A percentile compares a stretch with the other conserved stretches of the same genome.
Evolutionary conservation across 2,113 vertebrate genomes (phyloP).

Genomic region (Daboia siamensis): DNA sequence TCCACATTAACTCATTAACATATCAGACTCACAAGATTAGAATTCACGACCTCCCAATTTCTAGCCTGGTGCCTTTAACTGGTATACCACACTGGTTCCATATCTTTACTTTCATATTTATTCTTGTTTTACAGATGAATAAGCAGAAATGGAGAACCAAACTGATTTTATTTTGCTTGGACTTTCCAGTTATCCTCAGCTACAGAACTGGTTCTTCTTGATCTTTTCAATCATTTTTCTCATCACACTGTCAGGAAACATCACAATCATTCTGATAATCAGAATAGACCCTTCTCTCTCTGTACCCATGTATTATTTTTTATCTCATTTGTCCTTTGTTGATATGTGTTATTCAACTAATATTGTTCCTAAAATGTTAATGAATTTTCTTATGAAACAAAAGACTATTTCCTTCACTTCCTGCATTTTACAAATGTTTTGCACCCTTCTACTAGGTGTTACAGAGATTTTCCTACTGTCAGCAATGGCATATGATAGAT

Average conservation of each 20-base stretch:
- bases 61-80: neutral
- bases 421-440: constrained; percentile 44
- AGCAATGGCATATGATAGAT: constrained; percentile 37
- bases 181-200: constrained; percentile 39
- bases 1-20: neutral
- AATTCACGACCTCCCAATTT: neutral
- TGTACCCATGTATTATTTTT: constrained; percentile 55
- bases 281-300: constrained; percentile 36
- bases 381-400: constrained; percentile 39
- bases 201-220: constrained; percentile 38
- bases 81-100: neutral
- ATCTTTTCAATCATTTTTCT: constrained; percentile 49
- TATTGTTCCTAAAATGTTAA: constrained; percentile 49
- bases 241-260: constrained; percentile 49
- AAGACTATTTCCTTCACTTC: constrained; percentile 39
- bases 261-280: constrained; percentile 44
- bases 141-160: constrained; percentile 27
- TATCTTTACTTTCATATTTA: neutral
- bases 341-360: constrained; percentile 53
- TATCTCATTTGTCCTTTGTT: constrained; percentile 51
- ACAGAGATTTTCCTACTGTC: constrained; percentile 44
- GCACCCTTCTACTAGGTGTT: constrained; percentile 19
- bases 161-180: constrained; percentile 49
- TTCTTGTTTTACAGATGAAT: neutral
- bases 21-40: neutral